These are phyloP conservation scores for Micrastur ruficollis DNA, from an alignment of 2,797 vertebrate genomes.

Conservation along the genomic window DNA sequence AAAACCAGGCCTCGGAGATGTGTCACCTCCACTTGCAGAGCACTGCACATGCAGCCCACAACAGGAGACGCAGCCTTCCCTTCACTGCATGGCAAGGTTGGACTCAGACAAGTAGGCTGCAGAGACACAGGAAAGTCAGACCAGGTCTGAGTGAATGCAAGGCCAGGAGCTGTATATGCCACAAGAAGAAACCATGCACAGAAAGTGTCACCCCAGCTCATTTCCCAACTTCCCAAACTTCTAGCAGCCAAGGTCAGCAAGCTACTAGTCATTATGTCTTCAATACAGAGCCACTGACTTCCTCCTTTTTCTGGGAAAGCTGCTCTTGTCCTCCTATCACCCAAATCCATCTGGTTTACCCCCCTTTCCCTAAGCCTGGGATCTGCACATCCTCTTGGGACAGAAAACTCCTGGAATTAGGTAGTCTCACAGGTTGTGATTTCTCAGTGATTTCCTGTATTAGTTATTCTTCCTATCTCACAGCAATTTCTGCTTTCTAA, in stretches of 20 bases:
- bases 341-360: background rate
- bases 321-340: background rate
- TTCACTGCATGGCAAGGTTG: conserved; percentile 60
- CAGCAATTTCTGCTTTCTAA: background rate
- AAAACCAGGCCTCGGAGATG: conserved; percentile 71
- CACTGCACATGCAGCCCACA: conserved; percentile 68
- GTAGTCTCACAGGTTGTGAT: background rate
- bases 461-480: background rate
- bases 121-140: background rate
- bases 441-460: background rate
- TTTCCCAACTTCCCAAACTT: background rate
- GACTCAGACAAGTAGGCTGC: conserved; percentile 77
- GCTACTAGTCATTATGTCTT: background rate
- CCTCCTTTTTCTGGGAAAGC: background rate
- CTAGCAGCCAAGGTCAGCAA: background rate
- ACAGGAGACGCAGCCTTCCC: conserved; percentile 51
- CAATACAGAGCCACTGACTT: background rate
- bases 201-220: background rate
- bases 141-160: background rate
- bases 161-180: background rate
- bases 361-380: background rate
- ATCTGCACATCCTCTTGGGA: background rate
- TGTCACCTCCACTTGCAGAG: conserved; percentile 71
- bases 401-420: background rate
- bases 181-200: background rate